phyloP scores from a whole-genome alignment of 2,888 invertebrate species.

The Drosophila vallismaia region DNA sequence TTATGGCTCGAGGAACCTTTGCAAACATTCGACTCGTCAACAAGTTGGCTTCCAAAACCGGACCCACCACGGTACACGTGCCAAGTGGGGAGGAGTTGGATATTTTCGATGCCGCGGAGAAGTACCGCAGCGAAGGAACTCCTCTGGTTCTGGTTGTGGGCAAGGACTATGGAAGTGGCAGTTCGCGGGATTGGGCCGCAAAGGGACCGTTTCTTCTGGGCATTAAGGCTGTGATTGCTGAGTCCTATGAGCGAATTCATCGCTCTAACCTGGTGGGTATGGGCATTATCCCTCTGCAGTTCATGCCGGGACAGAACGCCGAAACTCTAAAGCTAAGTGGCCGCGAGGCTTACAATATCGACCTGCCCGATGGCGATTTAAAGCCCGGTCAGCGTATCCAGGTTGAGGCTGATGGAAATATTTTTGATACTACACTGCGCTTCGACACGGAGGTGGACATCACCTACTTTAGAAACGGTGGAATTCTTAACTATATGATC shows the following conservation, averaged over 20 bases:
- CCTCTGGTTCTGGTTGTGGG: slow-evolving; percentile 90
- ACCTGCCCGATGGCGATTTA: slow-evolving; percentile 87
- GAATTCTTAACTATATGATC: slow-evolving; percentile 99
- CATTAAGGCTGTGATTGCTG: slow-evolving; percentile 95
- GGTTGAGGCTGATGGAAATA: slow-evolving; percentile 88
- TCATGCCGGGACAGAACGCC: slow-evolving; percentile 91
- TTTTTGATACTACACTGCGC: slow-evolving; percentile 91
- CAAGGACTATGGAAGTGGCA: slow-evolving; percentile 87
- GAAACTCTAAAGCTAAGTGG: slow-evolving; percentile 92
- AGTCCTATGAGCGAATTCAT: slow-evolving; percentile 98
- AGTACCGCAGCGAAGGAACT: slow-evolving; percentile 26
- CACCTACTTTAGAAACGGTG: slow-evolving; percentile 95
- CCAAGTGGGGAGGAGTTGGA: slow-evolving; percentile 86
- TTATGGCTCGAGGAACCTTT: slow-evolving; percentile 84
- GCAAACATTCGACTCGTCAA: slow-evolving; percentile 42
- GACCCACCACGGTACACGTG: slow-evolving; percentile 86
- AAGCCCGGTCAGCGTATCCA: slow-evolving; percentile 90
- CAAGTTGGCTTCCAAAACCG: slow-evolving; percentile 85
- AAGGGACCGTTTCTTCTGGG: slow-evolving; percentile 97
- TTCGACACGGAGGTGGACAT: slow-evolving; percentile 99
- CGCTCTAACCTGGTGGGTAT: slow-evolving; percentile 98
- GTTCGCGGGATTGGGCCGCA: slow-evolving; percentile 87
- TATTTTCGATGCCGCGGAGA: slow-evolving; percentile 38
- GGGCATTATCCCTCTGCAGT: slow-evolving; percentile 98
- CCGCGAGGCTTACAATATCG: slow-evolving; percentile 90